A percentile compares a stretch with the other conserved stretches of the same genome.
Evolutionary conservation across 1,140 invertebrate species (phyloP).

Genomic region (Halyomorpha halys): DNA sequence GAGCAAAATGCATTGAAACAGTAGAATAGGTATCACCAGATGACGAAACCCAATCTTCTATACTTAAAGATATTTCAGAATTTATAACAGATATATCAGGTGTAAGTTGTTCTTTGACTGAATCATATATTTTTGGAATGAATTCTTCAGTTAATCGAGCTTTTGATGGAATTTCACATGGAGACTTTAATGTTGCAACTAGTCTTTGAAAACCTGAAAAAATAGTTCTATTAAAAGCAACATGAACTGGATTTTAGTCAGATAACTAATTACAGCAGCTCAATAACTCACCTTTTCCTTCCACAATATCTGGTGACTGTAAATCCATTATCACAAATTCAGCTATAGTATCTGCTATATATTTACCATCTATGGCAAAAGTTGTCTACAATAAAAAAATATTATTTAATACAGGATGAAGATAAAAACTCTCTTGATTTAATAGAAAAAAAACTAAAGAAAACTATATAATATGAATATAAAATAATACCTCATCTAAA

Average conservation of each 20-base stretch:
- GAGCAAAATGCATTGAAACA: slow-evolving; percentile 41
- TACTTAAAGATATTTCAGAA: slow-evolving; percentile 38
- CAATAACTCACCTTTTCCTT: slow-evolving; percentile 36
- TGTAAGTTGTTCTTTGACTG: slow-evolving; percentile 37
- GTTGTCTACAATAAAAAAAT: too few relatives aligned
- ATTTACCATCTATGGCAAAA: slow-evolving; percentile 32
- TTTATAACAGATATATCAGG: slow-evolving; percentile 34
- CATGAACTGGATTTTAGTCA: too few relatives aligned
- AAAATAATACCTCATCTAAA: too few relatives aligned
- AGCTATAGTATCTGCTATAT: slow-evolving; percentile 39
- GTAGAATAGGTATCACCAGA: slow-evolving; percentile 39
- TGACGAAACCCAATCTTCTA: slow-evolving; percentile 43
- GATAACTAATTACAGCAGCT: background rate
- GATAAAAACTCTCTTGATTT: too few relatives aligned
- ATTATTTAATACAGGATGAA: too few relatives aligned
- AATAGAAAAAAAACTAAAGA: too few relatives aligned
- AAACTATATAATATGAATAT: too few relatives aligned
- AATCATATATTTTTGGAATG: slow-evolving; percentile 42
- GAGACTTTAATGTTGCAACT: slow-evolving; percentile 40
- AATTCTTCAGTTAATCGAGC: slow-evolving; percentile 42
- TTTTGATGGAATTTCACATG: slow-evolving; percentile 44
- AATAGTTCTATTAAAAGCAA: too few relatives aligned
- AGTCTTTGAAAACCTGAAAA: slow-evolving; percentile 38
- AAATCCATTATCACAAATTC: slow-evolving; percentile 42
- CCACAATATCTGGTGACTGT: slow-evolving; percentile 41